These are phyloP conservation scores for Anabacerthia variegaticeps DNA, from an alignment of 2,797 vertebrate species.

Conservation along the genomic window DNA sequence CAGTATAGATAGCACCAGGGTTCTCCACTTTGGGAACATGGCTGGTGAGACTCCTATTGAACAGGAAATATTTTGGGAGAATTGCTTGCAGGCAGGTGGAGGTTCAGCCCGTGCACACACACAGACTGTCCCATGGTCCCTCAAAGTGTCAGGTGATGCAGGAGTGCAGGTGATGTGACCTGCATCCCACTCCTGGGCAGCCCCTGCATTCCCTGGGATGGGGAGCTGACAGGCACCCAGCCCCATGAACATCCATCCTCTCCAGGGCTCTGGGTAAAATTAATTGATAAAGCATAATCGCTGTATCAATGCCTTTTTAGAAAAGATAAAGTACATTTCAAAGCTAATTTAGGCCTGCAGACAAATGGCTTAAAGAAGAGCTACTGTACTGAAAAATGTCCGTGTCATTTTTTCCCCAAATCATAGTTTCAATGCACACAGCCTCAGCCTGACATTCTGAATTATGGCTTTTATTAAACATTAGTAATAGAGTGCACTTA, in stretches of 20 bases:
- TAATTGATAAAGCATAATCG: conserved; percentile 45
- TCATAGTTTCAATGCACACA: conserved; percentile 67
- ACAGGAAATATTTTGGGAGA: neutral
- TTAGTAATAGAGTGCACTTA: conserved; percentile 74
- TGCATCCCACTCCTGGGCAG: neutral
- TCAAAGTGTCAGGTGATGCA: neutral
- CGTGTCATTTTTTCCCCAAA: conserved; percentile 31
- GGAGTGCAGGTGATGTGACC: neutral
- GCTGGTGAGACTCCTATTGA: neutral
- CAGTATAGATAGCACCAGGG: rapidly evolving
- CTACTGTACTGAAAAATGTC: conserved; percentile 48
- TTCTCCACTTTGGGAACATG: rapidly evolving
- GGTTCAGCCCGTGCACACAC: neutral
- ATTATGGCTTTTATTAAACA: conserved; percentile 77
- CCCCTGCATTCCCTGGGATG: neutral
- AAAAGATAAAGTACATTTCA: conserved; percentile 46
- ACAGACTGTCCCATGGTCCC: neutral
- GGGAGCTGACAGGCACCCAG: neutral
- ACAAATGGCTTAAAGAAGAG: conserved; percentile 54
- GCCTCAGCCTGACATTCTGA: conserved; percentile 71
- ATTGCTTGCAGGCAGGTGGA: neutral
- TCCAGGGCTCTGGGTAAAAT: neutral
- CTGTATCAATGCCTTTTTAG: conserved; percentile 55
- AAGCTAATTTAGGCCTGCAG: conserved; percentile 47
- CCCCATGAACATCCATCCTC: neutral